Conservation (phyloP, 2,888 invertebrate genomes). For the Julus scanicus region DNA sequence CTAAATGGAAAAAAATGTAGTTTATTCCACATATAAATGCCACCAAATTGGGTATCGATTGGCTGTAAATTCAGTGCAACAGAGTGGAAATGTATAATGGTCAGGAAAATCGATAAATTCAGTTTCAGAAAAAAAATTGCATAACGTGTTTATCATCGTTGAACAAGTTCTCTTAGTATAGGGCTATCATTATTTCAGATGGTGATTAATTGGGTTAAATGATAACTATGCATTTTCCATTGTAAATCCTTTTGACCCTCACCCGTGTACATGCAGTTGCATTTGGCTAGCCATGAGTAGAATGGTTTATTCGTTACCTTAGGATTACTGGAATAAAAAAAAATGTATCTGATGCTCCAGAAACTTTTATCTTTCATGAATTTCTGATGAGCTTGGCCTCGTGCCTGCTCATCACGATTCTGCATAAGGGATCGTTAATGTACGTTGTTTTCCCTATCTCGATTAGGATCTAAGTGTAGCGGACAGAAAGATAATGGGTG, state of each 20-base stretch:
- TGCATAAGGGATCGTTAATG: background rate
- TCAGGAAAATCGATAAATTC: no score
- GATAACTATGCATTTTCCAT: background rate
- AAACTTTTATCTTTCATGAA: background rate
- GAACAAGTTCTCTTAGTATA: no score
- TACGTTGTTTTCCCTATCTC: background rate
- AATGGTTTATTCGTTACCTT: slow-evolving; percentile 9
- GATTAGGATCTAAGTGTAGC: background rate
- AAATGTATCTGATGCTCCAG: background rate
- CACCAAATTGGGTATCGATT: no score
- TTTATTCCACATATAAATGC: no score
- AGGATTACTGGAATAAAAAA: background rate
- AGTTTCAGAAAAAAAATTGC: no score
- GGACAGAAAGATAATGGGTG: background rate
- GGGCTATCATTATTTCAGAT: background rate
- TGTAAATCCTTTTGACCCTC: background rate
- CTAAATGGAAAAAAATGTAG: no score
- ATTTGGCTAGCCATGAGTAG: background rate
- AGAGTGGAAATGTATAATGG: no score
- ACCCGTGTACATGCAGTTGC: background rate
- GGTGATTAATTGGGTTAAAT: background rate
- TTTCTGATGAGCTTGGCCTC: slow-evolving; percentile 22
- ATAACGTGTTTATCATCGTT: no score
- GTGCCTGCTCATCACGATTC: background rate
- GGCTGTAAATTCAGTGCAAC: no score